Base-by-base conservation (phyloP, 2,888 invertebrate genomes). In the Icerya purchasi region DNA sequence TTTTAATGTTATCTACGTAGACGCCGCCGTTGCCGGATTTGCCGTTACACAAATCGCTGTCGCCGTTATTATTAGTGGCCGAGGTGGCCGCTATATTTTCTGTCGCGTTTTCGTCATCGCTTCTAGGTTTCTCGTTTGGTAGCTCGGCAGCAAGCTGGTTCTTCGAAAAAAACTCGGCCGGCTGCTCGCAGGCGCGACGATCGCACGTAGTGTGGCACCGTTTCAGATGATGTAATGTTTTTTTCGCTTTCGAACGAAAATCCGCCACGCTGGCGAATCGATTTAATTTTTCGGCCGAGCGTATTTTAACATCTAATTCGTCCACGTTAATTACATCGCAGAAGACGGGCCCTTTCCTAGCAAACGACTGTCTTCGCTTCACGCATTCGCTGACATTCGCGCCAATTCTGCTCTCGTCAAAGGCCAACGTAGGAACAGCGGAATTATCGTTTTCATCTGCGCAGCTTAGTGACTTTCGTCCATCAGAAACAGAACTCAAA, bases 281-380 rank as follows among this genome's bases (percentile, higher is more conserved):
- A 19, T 60, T 56, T 19, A 60, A n/a, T 8, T 56, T 56, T 20
- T 49, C n/a, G 22, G 22, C 50, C 2, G 21, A 23, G n/a, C 21
- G 22, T 18, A 21, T 56, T 22, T 56, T 56, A 25, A 18, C 19
- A 18, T 60, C 60, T n/a, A 60, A 49, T 36, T 60, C 60, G 56
- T 60, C 60, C 52, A 60, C 60, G 52, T 56, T 60, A 19, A 36
- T 51, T 53, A 60, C 36, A 20, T 60, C 56, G 36, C 60, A 60
- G 14, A 60, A 56, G n/a, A 60, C 60, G 1, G 60, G 53, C 3
- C 56, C 49, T 24, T 56, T 51, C 22, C 56, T 55, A 22, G 56
- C 60, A 49, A 60, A 60, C 36, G 60, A 60, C 36, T 56, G 56
- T 22, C 60, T 21, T 10, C 60, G 56, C 53, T 60, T 60, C 14